A percentile compares a stretch with the other conserved stretches of the same genome.
phyloP scores from a whole-genome alignment of 2,797 vertebrate species.

The Eleutherodactylus coqui region DNA sequence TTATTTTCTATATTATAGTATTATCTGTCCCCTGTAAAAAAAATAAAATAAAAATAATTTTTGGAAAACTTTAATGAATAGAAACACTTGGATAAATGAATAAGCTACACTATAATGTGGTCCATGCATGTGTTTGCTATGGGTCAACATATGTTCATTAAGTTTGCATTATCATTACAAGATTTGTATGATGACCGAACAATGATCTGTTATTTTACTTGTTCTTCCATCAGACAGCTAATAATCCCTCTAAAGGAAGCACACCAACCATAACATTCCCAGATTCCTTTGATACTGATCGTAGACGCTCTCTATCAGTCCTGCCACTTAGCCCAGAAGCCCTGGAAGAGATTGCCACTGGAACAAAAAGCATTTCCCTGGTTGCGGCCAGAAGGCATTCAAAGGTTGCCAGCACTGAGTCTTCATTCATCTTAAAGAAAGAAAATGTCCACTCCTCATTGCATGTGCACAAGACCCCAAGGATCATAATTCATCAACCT shows the following conservation, averaged over 20 bases:
- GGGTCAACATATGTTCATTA: not conserved
- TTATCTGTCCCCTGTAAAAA: no score
- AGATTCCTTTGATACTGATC: not conserved
- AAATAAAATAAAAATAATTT: no score
- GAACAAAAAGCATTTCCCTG: conserved; percentile 74
- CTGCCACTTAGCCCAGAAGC: conserved; percentile 62
- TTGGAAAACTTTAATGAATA: not conserved
- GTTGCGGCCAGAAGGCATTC: conserved; percentile 68
- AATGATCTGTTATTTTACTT: not conserved
- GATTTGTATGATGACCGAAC: not conserved
- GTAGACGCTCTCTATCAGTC: not conserved
- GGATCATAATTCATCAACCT: conserved; percentile 2
- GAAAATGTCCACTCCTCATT: conserved; percentile 44
- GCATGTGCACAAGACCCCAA: conserved; percentile 36
- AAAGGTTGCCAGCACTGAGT: conserved; percentile 55
- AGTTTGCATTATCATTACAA: not conserved
- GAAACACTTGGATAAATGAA: not conserved
- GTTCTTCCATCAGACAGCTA: not conserved
- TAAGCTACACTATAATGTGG: not conserved
- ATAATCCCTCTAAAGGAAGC: conserved; percentile 25
- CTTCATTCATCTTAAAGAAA: conserved; percentile 32
- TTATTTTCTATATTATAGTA: no score
- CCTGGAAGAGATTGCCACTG: conserved; percentile 68
- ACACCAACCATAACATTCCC: conserved; percentile 46
- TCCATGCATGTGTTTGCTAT: not conserved